Evolutionary conservation across 2,113 vertebrate species (phyloP).

Genomic region (Chloropsis hardwickii): DNA sequence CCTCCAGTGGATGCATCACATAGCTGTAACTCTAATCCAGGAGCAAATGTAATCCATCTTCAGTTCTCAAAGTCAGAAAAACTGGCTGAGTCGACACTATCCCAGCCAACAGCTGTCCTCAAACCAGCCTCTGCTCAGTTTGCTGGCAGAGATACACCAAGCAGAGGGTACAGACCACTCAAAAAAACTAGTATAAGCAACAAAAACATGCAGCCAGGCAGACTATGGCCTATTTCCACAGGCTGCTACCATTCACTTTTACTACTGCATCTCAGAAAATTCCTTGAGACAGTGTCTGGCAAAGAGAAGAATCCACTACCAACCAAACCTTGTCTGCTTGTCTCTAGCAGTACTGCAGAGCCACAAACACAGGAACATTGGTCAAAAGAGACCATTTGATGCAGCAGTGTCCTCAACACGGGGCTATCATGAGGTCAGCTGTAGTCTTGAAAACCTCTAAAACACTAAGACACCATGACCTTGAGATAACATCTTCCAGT

Average conservation of each 20-base stretch:
- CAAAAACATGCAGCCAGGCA: background rate
- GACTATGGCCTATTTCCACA: background rate
- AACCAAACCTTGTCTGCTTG: background rate
- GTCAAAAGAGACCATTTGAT: background rate
- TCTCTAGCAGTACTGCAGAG: background rate
- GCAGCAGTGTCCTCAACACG: accelerated
- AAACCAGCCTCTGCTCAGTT: background rate
- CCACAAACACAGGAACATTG: background rate
- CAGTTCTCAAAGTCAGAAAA: background rate
- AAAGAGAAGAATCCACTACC: background rate
- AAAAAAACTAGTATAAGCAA: background rate
- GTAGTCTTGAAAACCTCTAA: background rate
- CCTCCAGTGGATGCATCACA: background rate
- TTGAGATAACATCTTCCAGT: background rate
- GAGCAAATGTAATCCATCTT: background rate
- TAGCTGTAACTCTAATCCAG: background rate
- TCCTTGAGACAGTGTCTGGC: background rate
- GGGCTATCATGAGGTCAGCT: background rate
- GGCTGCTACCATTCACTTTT: background rate
- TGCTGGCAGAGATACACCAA: background rate
- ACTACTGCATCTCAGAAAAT: background rate
- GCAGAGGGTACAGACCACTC: background rate
- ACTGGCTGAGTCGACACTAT: background rate
- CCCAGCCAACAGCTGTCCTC: background rate
- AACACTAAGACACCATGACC: background rate